Evolutionary conservation across 1,140 invertebrate genomes (phyloP).

Genomic region (Drosophila sulfurigaster): DNA sequence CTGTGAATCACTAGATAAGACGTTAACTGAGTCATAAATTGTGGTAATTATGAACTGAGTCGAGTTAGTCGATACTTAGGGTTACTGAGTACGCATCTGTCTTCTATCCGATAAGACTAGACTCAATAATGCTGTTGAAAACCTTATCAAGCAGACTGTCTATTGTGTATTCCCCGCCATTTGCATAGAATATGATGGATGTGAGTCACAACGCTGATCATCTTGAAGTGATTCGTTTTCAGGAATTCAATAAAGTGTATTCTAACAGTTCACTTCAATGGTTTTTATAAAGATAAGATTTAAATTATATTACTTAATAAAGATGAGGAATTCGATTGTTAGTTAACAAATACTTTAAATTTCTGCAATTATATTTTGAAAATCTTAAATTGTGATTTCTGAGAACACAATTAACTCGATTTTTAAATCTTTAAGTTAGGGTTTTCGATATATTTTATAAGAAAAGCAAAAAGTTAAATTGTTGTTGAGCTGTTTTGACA

Average conservation of each 20-base stretch:
- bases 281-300: too few relatives aligned
- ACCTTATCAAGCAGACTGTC: slow-evolving; percentile 6
- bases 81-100: not conserved
- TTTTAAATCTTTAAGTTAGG: too few relatives aligned
- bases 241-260: too few relatives aligned
- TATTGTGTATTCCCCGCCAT: not conserved
- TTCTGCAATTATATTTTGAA: too few relatives aligned
- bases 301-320: too few relatives aligned
- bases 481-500: not conserved
- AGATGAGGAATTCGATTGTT: too few relatives aligned
- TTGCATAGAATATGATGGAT: not conserved
- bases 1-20: slow-evolving; percentile 5
- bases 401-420: too few relatives aligned
- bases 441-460: too few relatives aligned
- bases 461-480: not conserved
- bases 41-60: not conserved
- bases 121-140: not conserved
- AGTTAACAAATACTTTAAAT: too few relatives aligned
- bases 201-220: not conserved
- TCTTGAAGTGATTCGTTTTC: not conserved
- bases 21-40: not conserved
- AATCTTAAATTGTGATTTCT: too few relatives aligned
- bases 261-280: too few relatives aligned
- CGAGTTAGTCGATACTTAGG: not conserved
- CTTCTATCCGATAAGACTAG: not conserved